phyloP scores from a whole-genome alignment of 2,113 vertebrate genomes.

The Crotalus viridis region DNA sequence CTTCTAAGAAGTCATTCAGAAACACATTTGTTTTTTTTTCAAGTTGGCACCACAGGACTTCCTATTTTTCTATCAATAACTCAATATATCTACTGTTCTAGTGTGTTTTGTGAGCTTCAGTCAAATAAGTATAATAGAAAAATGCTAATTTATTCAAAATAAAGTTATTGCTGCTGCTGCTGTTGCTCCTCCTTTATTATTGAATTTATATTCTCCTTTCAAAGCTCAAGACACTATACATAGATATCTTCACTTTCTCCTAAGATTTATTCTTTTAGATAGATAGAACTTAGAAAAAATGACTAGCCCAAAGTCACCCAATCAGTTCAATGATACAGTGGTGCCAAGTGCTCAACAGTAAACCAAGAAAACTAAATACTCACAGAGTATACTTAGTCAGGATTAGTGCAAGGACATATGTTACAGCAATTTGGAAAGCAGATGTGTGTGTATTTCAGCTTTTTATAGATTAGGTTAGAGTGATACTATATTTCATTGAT shows the following conservation, averaged over 20 bases:
- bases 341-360: not conserved
- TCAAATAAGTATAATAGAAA: not conserved
- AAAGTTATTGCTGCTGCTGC: not conserved
- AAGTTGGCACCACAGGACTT: not conserved
- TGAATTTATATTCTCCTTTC: not conserved
- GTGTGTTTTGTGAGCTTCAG: not conserved
- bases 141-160: not conserved
- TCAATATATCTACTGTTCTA: not conserved
- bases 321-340: not conserved
- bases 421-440: not conserved
- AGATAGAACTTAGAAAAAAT: not conserved
- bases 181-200: not conserved
- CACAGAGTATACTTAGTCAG: not conserved
- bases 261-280: not conserved
- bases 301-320: not conserved
- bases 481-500: no score
- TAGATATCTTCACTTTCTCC: not conserved
- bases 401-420: not conserved
- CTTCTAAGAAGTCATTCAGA: not conserved
- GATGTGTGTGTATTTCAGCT: not conserved
- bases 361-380: not conserved
- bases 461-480: not conserved
- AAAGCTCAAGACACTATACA: not conserved
- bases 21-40: not conserved
- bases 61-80: not conserved